A percentile compares a stretch with the other conserved stretches of the same genome.
Conservation (phyloP, 2,113 vertebrate genomes). For the Platichthys flesus region DNA sequence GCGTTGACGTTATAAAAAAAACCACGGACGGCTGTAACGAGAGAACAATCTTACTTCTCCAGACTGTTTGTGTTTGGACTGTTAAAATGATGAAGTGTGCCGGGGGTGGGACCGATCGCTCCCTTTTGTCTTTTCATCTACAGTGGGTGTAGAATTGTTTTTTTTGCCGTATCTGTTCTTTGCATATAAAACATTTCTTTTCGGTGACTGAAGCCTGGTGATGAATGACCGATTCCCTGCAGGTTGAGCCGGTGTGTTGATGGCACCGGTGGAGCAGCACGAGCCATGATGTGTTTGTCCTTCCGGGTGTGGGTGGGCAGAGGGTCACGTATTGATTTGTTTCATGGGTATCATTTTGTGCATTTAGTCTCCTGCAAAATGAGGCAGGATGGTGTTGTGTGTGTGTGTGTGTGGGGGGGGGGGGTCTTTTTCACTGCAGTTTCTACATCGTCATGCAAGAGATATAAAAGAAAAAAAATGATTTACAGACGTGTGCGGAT, state of each 20-base stretch:
- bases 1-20: not conserved
- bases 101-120: conserved; percentile 7
- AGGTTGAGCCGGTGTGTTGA: conserved; percentile 18
- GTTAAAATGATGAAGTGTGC: conserved; percentile 22
- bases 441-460: not conserved
- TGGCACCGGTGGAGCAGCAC: conserved; percentile 42
- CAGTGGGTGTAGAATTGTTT: conserved; percentile 26
- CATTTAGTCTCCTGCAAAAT: not conserved
- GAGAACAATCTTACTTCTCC: not conserved
- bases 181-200: conserved; percentile 41
- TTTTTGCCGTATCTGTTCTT: conserved; percentile 19
- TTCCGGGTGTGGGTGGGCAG: conserved; percentile 26
- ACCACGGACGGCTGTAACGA: not conserved
- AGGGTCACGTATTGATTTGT: conserved; percentile 43
- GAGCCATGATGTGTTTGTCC: conserved; percentile 36
- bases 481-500: not conserved
- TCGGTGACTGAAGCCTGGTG: conserved; percentile 14
- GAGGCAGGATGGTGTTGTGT: too few relatives aligned
- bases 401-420: too few relatives aligned
- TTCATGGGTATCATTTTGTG: conserved; percentile 21
- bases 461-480: too few relatives aligned
- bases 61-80: conserved; percentile 12
- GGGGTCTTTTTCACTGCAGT: too few relatives aligned
- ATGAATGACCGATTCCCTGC: conserved; percentile 36
- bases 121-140: not conserved